Evolutionary conservation across 2,797 vertebrate genomes (phyloP), one percentile per base, ranked within the genome.

Genomic region (Tokudaia tokunoshimensis): DNA sequence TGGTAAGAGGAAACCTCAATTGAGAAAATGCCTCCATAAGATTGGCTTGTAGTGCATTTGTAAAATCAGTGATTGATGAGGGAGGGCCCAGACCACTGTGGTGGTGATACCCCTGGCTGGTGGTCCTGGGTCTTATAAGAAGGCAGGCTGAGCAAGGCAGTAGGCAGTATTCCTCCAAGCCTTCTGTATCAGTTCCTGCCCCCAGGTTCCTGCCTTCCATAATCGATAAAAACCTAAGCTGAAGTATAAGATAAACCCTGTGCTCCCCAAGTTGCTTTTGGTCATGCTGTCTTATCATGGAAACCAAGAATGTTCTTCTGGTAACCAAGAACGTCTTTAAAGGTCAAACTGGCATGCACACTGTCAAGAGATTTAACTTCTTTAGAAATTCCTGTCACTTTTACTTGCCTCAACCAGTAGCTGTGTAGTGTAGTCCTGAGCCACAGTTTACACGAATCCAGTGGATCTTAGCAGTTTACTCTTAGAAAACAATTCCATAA

Each of bases 401-500:
- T 92, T 57, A 85, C 76, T 1, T 78, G 61, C 84, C 6, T 76
- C 50, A 78, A n/a, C 0, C 85, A 63, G 59, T 75, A 92, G n/a
- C 31, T 13, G 6, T 1, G 19, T 34, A 20, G 6, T 1, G 19
- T 34, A 15, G 26, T 81, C 59, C 70, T 41, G 70, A 92, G 29
- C 81, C 20, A 63, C n/a, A 72, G 31, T 59, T 83, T 15, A 86
- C 65, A 74, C 70, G 47, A 29, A 19, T 65, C n/a, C 15, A 59
- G 26, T 81, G 41, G 47, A 31, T 89, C 31, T 87, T 17, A 83
- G 78, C 9, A 55, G 19, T 52, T 83, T 72, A 79, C 41, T 76
- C 94, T 89, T 50, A 78, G 29, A 61, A 95, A 94, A 8, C 0
- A 75, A 19, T 86, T 90, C 78, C 55, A 2, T 88, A 84, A 84